Evolutionary conservation across 2,888 invertebrate species (phyloP).

Genomic region (Leptothorax acervorum): DNA sequence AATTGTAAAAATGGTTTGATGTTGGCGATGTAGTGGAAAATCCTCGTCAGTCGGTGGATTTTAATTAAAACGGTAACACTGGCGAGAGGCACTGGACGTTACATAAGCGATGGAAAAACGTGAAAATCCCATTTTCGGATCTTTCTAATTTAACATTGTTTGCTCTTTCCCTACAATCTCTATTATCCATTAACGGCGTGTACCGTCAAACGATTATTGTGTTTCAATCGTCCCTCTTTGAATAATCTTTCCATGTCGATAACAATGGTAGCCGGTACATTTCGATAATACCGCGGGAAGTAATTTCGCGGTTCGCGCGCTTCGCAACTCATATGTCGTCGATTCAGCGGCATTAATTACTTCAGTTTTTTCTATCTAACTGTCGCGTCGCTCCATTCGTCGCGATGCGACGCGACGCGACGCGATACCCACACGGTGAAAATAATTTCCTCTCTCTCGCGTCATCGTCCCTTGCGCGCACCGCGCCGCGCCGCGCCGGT

Average conservation of each 20-base stretch:
- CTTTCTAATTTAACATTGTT: constrained; percentile 43
- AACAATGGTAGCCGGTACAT: background rate
- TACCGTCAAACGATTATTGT: constrained; percentile 36
- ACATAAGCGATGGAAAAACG: background rate
- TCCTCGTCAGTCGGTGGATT: constrained; percentile 8
- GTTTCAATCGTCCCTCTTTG: constrained; percentile 13
- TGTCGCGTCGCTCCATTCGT: constrained; percentile 25
- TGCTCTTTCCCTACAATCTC: background rate
- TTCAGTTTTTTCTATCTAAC: constrained; percentile 51
- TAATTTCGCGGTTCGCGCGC: constrained; percentile 33
- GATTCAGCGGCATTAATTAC: constrained; percentile 66
- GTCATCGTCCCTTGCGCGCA: constrained; percentile 63
- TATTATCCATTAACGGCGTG: constrained; percentile 1
- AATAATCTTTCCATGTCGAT: constrained; percentile 38
- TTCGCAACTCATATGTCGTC: constrained; percentile 7
- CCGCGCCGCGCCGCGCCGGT: constrained; percentile 47
- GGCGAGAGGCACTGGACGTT: constrained; percentile 2
- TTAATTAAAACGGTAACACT: constrained; percentile 58
- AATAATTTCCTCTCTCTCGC: constrained; percentile 68
- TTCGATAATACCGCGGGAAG: constrained; percentile 33
- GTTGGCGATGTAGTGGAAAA: background rate
- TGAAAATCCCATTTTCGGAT: constrained; percentile 15
- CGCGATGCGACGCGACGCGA: constrained; percentile 7
- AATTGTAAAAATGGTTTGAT: constrained; percentile 32
- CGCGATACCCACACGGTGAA: constrained; percentile 57